Conservation (phyloP, 2,888 invertebrate genomes). For the Leptopilina syphax region DNA sequence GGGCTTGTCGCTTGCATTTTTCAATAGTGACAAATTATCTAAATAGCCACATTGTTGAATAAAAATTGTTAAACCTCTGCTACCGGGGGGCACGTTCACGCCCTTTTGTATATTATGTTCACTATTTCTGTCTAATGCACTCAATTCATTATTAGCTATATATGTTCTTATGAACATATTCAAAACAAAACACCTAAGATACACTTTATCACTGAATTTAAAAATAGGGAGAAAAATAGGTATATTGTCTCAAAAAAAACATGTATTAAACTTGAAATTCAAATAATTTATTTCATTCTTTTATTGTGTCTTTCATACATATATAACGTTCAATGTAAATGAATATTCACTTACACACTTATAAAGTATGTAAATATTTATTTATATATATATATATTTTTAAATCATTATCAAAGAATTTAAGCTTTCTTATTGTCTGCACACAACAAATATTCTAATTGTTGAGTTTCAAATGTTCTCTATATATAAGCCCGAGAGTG, state of each 20-base stretch:
- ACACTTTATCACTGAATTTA: too few species aligned
- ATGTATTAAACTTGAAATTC: background rate
- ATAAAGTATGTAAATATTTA: slow-evolving; percentile 1
- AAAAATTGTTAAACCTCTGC: slow-evolving; percentile 26
- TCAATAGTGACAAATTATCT: slow-evolving; percentile 57
- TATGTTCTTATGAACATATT: too few species aligned
- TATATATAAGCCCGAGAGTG: too few species aligned
- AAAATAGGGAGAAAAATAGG: too few species aligned
- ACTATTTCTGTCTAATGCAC: background rate
- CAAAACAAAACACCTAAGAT: too few species aligned
- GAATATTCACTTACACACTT: background rate
- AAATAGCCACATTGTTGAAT: slow-evolving; percentile 53
- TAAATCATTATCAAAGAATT: slow-evolving; percentile 7
- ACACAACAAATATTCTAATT: slow-evolving; percentile 2
- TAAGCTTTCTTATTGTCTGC: slow-evolving; percentile 26
- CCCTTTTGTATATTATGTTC: slow-evolving; percentile 10
- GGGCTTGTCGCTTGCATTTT: slow-evolving; percentile 12
- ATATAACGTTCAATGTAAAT: slow-evolving; percentile 2
- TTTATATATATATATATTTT: background rate
- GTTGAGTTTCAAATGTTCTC: too few species aligned
- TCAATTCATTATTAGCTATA: background rate
- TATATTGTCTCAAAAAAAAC: background rate
- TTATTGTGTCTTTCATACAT: background rate
- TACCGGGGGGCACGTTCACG: slow-evolving; percentile 31
- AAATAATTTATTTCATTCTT: background rate